phyloP scores from a whole-genome alignment of 2,888 invertebrate species.

The Dynastes tityus region DNA sequence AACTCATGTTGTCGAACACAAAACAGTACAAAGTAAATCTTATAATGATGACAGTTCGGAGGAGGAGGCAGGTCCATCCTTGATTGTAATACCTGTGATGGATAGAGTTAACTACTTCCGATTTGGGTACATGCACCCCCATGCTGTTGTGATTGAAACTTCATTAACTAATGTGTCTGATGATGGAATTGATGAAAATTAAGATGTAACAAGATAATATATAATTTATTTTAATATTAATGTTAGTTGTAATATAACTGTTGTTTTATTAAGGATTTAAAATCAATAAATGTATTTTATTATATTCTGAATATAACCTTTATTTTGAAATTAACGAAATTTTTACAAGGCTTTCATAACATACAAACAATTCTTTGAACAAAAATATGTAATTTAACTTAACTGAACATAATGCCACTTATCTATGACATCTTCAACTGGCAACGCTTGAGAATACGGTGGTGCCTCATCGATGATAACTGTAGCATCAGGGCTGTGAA shows the following conservation, averaged over 20 bases:
- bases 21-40: neutral
- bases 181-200: conserved; percentile 2
- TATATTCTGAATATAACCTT: no score
- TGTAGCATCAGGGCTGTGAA: conserved; percentile 77
- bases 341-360: neutral
- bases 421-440: conserved; percentile 67
- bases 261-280: neutral
- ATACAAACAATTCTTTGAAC: neutral
- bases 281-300: no score
- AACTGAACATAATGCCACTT: neutral
- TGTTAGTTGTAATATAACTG: neutral
- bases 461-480: conserved; percentile 76
- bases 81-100: conserved; percentile 9
- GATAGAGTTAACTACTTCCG: neutral
- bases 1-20: neutral
- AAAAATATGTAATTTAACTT: no score
- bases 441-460: conserved; percentile 69
- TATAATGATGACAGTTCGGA: neutral
- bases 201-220: neutral
- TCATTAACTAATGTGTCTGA: neutral
- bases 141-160: conserved; percentile 16
- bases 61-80: neutral
- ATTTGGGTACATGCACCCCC: neutral
- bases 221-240: neutral
- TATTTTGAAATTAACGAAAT: neutral